Percentiles rank a stretch among this genome's conserved stretches.
Evolutionary conservation across 2,113 vertebrate genomes (phyloP).

Genomic region (Lutjanus erythropterus): DNA sequence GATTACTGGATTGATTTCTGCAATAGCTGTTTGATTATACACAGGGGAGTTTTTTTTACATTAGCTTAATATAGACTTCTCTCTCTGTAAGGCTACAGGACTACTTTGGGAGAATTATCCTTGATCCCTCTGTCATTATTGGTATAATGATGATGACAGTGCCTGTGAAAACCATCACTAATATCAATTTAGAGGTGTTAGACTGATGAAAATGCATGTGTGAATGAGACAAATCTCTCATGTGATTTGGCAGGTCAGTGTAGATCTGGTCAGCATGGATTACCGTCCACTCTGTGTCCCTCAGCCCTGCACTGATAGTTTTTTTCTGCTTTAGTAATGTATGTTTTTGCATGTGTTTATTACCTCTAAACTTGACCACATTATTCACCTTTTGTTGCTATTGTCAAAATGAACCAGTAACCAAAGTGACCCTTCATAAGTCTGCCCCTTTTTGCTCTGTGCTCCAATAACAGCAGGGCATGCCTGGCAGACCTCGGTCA

Average conservation of each 20-base stretch:
- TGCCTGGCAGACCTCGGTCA: too few species aligned
- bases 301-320: conserved; percentile 63
- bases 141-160: not conserved
- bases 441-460: too few species aligned
- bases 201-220: conserved; percentile 75
- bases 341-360: not conserved
- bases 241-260: conserved; percentile 86
- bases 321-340: not conserved
- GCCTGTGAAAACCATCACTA: conserved; percentile 25
- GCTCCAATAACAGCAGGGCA: too few species aligned
- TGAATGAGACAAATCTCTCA: conserved; percentile 81
- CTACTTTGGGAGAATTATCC: conserved; percentile 6
- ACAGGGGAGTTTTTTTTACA: conserved; percentile 41
- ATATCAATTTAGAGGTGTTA: conserved; percentile 73
- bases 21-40: conserved; percentile 45
- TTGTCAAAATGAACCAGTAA: not conserved
- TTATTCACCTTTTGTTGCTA: not conserved
- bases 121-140: not conserved
- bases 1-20: conserved; percentile 14
- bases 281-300: conserved; percentile 56
- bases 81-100: conserved; percentile 5
- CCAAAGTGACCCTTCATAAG: too few species aligned
- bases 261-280: conserved; percentile 85
- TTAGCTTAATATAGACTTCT: conserved; percentile 15
- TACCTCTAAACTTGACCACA: not conserved